Evolutionary conservation across 2,797 vertebrate genomes (phyloP).

Genomic region (Spinibarbus caldwelli): DNA sequence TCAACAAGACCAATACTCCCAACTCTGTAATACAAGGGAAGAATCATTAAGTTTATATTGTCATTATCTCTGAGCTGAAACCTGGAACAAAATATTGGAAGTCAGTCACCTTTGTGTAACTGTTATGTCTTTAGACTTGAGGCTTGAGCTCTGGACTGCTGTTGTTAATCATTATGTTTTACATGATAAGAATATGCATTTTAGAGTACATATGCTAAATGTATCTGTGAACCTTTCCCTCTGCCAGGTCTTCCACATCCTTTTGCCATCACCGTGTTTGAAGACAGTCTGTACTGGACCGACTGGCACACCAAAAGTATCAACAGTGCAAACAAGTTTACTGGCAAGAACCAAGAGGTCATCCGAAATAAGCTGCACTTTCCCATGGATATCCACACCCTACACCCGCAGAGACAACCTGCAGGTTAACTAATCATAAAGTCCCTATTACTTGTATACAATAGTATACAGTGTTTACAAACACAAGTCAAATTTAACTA

Average conservation of each 20-base stretch:
- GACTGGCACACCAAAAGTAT: constrained; percentile 99
- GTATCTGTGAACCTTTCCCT: neutral
- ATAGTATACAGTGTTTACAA: neutral
- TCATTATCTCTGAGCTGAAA: neutral
- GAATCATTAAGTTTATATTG: neutral
- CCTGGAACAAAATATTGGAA: neutral
- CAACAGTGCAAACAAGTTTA: constrained; percentile 99
- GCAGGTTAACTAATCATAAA: constrained; percentile 79
- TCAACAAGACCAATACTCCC: neutral
- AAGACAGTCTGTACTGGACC: constrained; percentile 99
- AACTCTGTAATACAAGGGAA: neutral
- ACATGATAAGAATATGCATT: neutral
- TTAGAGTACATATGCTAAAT: neutral
- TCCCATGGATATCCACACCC: constrained; percentile 98
- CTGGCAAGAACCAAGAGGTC: constrained; percentile 98
- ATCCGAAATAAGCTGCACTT: constrained; percentile 99
- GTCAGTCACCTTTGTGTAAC: neutral
- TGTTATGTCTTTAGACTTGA: neutral
- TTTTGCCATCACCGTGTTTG: constrained; percentile 98
- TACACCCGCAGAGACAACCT: constrained; percentile 97
- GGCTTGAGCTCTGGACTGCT: neutral
- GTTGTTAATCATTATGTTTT: neutral
- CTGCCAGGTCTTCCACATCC: constrained; percentile 93
- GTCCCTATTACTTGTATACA: neutral
- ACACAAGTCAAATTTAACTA: neutral